Base-by-base conservation (phyloP, 2,888 invertebrate species). In the Anoncus sp. region DNA sequence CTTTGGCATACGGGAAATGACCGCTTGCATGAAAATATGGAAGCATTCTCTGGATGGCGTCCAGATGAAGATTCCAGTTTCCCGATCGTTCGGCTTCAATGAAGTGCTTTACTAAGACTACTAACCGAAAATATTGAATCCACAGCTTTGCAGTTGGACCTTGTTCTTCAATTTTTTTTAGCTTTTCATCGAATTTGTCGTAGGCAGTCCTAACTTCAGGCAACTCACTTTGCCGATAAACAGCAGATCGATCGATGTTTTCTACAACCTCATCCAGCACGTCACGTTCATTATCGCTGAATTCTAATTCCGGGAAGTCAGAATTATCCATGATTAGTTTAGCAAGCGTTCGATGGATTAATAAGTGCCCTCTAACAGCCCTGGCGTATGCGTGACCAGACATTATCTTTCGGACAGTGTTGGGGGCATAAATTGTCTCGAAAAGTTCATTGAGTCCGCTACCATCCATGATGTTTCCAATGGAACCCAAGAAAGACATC, bases 1-100 rank as follows among this genome's bases (percentile, higher is more conserved):
- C 86, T 82, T 88, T 89, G 27, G 88, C 87, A 82, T 91, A 89
- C 20, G 22, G 24, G 24, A 59, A 43, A 59, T 40, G 40, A n/a
- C 59, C n/a, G n/a, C 59, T 40, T 5, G 38, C 38, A 59, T 59
- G 40, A 43, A 59, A 59, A 24, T 40, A 59, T 22, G 90, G 89
- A 20, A 90, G 18, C 73, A 83, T 83, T 63, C 66, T 73, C 72
- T 73, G 63, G 6, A 83, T 77, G 24, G 77, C 81, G 18, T 77
- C 49, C 24, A 84, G 75, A 57, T 84, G 80, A n/a, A 43, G 27
- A 5, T 49, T 55, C 81, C 80, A 82, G 53, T 82, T 77, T 35
- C 80, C 82, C 20, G 74, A 57, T 12, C 80, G 57, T 49, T 84
- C 80, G 45, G 77, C 82, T 63, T 83, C 72, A 16, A 82, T 82